phyloP scores from a whole-genome alignment of 2,888 invertebrate genomes.

The Branchipolynoe longqiensis region DNA sequence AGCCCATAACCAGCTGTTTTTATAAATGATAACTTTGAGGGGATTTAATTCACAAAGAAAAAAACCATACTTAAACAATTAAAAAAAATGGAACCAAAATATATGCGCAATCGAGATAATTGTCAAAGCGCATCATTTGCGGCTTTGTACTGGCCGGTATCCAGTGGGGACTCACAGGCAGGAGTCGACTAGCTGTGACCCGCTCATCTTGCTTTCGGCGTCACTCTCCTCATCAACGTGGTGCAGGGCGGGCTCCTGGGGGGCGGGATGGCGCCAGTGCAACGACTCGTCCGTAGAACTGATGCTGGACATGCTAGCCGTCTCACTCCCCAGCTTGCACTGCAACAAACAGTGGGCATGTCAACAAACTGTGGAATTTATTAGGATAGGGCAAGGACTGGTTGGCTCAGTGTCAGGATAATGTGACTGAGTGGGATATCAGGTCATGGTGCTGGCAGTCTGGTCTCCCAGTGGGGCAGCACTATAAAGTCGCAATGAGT shows the following conservation, averaged over 20 bases:
- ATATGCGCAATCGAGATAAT: background rate
- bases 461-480: too few species aligned
- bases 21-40: too few species aligned
- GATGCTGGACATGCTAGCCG: slow-evolving; percentile 74
- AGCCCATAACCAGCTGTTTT: too few species aligned
- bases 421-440: too few species aligned
- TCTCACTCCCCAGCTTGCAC: slow-evolving; percentile 75
- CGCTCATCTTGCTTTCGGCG: slow-evolving; percentile 72
- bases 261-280: slow-evolving; percentile 71
- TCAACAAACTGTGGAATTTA: too few species aligned
- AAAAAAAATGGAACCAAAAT: background rate
- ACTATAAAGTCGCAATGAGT: too few species aligned
- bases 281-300: slow-evolving; percentile 75
- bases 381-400: too few species aligned
- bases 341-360: slow-evolving; percentile 62
- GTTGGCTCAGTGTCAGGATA: too few species aligned
- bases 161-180: slow-evolving; percentile 76
- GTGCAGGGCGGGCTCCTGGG: slow-evolving; percentile 65
- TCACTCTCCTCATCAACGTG: slow-evolving; percentile 70
- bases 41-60: too few species aligned
- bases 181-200: slow-evolving; percentile 77
- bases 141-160: background rate
- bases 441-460: too few species aligned
- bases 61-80: too few species aligned
- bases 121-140: background rate